Conservation (phyloP, 2,888 invertebrate species). For the Synergus gifuensis region DNA sequence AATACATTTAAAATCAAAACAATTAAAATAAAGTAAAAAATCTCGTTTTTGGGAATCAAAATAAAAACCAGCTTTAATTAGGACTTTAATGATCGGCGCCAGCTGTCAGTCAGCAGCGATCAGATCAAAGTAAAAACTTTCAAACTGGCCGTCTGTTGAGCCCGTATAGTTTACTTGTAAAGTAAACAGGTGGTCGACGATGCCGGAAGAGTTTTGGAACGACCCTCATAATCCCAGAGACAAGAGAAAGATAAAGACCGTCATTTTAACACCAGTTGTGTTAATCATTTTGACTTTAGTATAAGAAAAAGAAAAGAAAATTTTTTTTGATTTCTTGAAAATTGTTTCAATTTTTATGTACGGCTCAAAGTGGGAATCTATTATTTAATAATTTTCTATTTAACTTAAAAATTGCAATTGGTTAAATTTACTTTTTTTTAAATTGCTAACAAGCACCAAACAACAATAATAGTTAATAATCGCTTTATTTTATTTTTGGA, state of each 20-base stretch:
- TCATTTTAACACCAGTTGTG: constrained; percentile 10
- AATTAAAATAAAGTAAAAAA: neutral
- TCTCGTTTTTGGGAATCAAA: neutral
- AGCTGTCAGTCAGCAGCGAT: constrained; percentile 20
- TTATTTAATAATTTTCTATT: too few relatives aligned
- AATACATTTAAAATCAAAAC: neutral
- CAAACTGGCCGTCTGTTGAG: constrained; percentile 3
- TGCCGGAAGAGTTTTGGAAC: constrained; percentile 29
- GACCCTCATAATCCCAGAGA: constrained; percentile 35
- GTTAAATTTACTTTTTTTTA: too few relatives aligned
- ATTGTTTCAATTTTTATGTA: neutral
- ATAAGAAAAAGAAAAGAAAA: neutral
- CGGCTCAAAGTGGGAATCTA: too few relatives aligned
- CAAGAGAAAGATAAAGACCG: constrained; percentile 24
- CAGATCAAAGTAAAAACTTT: constrained; percentile 1
- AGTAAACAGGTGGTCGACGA: constrained; percentile 34
- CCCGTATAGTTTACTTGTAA: constrained; percentile 32
- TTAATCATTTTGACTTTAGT: neutral
- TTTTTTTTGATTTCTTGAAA: neutral
- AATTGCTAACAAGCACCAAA: too few relatives aligned
- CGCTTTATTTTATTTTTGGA: too few relatives aligned
- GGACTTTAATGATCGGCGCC: constrained; percentile 10
- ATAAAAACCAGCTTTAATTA: neutral
- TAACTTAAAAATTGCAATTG: too few relatives aligned
- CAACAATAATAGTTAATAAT: too few relatives aligned